Base-by-base conservation (phyloP, 2,113 vertebrate species). In the Phyllostomus discolor region DNA sequence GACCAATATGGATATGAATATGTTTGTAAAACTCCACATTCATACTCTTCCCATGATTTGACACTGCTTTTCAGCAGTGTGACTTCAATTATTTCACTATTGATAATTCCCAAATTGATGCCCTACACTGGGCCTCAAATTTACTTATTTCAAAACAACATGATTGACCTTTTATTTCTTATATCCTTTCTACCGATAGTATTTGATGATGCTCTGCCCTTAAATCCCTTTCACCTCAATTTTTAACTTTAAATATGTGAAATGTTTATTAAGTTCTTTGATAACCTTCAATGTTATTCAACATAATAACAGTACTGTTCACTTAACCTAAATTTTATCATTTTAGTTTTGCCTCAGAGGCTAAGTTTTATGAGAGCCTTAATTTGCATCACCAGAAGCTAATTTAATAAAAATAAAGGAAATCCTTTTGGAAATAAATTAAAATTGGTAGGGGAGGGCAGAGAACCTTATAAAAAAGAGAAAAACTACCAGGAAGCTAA, bases 331-430 rank as follows among this genome's bases (percentile, higher is more conserved):
- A 95, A 90, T 95, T 91, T 93, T 95, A 93, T 95, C 83, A 96
- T 95, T 97, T 88, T 86, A 95, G 69, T 90, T 97, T 93, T 95
- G 92, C 96, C 92, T 94, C 46, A 96, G 70, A 96, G 95, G 90
- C 35, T 67, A 94, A 54, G 57, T 95, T 94, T 97, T 97, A 97
- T 95, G 94, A 97, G 46, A 92, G 46, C 62, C 41, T 95, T 97
- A 89, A 95, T 97, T 93, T 97, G 92, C 50, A 97, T 93, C 80
- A 96, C 79, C 59, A 94, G 90, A 76, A 96, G 64, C 75, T 78
- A 76, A 97, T 95, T 94, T 95, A 91, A 97, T 84, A 95, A 97
- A 97, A 97, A 83, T 80, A 46, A 95, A 95, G 79, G 69, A 43
- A 91, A 50, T 7, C 4, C 33, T 90, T 92, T 89, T 87, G 70